phyloP scores from a whole-genome alignment of 1,140 invertebrate genomes.

The Pseudomyrmex cubaensis region DNA sequence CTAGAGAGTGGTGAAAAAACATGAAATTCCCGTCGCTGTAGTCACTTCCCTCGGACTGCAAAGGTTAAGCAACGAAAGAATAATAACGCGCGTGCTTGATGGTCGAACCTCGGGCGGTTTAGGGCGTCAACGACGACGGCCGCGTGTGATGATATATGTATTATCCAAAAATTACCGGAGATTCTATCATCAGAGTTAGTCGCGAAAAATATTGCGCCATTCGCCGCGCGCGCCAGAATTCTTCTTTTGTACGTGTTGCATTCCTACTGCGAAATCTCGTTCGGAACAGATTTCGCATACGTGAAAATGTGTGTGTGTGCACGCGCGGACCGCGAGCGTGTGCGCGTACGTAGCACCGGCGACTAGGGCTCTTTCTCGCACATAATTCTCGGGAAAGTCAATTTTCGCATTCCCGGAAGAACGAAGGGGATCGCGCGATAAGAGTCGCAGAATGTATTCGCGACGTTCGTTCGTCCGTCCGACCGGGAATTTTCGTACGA shows the following conservation, averaged over 20 bases:
- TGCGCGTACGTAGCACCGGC: not conserved
- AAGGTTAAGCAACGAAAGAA: not conserved
- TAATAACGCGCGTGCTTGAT: not conserved
- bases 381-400: slow-evolving; percentile 58
- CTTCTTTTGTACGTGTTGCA: slow-evolving; percentile 30
- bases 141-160: not conserved
- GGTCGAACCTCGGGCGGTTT: not conserved
- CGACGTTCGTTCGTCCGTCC: slow-evolving; percentile 52
- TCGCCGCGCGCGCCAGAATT: not conserved
- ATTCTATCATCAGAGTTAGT: slow-evolving; percentile 18
- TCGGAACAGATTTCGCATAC: slow-evolving; percentile 34
- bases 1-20: slow-evolving; percentile 1
- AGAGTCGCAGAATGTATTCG: slow-evolving; percentile 60
- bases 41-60: not conserved
- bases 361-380: not conserved
- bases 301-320: slow-evolving; percentile 12
- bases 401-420: slow-evolving; percentile 58
- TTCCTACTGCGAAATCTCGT: slow-evolving; percentile 43
- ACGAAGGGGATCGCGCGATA: slow-evolving; percentile 46
- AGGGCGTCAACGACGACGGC: not conserved
- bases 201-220: slow-evolving; percentile 31
- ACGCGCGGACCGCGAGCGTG: not conserved
- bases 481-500: slow-evolving; percentile 52
- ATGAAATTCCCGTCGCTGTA: too few species aligned
- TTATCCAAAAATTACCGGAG: slow-evolving; percentile 36